phyloP scores from a whole-genome alignment of 2,113 vertebrate genomes.

The Diadophis punctatus region DNA sequence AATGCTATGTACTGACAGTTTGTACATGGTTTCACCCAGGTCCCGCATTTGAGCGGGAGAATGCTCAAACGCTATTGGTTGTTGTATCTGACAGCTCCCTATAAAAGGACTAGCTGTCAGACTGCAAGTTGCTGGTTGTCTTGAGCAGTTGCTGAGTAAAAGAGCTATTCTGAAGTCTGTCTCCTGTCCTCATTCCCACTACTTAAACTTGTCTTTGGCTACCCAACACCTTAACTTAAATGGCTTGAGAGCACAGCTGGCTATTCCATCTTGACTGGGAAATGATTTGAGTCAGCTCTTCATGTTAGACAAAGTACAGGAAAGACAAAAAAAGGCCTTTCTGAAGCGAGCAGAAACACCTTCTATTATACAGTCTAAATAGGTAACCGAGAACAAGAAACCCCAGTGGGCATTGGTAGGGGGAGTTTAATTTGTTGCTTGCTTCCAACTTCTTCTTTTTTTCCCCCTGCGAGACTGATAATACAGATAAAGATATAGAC shows the following conservation, averaged over 20 bases:
- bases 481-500: background rate
- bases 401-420: constrained; percentile 40
- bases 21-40: too few relatives aligned
- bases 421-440: constrained; percentile 46
- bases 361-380: constrained; percentile 43
- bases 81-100: too few relatives aligned
- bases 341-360: constrained; percentile 38
- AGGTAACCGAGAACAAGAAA: constrained; percentile 30
- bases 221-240: background rate
- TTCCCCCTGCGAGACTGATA: background rate
- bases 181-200: too few relatives aligned
- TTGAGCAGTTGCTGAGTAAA: too few relatives aligned
- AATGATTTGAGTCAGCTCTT: background rate
- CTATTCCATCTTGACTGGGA: background rate
- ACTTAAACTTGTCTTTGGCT: background rate
- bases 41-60: too few relatives aligned
- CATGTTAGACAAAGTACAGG: constrained; percentile 14
- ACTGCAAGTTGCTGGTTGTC: too few relatives aligned
- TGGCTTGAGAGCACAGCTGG: background rate
- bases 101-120: too few relatives aligned
- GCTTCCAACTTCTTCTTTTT: constrained; percentile 14
- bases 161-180: too few relatives aligned
- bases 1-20: too few relatives aligned
- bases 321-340: constrained; percentile 32
- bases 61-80: too few relatives aligned